Evolutionary conservation across 2,888 invertebrate species (phyloP), one percentile per base, ranked within the genome.

Genomic region (Spisula subtruncata): DNA sequence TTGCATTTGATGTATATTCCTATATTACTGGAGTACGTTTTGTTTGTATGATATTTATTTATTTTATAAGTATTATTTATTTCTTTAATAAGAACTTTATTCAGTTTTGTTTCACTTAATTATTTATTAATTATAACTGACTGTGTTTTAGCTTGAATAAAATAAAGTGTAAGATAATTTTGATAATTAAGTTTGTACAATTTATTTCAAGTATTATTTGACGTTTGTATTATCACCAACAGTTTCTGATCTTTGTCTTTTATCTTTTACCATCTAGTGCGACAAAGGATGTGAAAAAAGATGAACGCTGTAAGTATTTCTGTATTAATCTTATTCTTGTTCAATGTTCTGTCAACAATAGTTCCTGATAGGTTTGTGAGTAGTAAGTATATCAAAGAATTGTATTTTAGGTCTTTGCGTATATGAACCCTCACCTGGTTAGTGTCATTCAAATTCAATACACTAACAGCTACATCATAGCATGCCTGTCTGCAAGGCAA

Each of bases 231-330:
- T 66, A 25, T 2, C 25, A 5, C 25, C 10, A 20, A 25, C 60
- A 0, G 60, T 66, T 10, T 25, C 60, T 66, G 0, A 66, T 66
- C 8, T 14, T 75, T 75, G 0, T 84, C n/a, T 84, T 84, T 20
- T 84, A 20, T 51, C 5, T 84, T 75, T 51, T 84, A 29, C 32
- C 32, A 71, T 83, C 51, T 86, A 89, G 91, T 85, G 41, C 88
- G 48, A 20, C 91, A 20, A 94, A 94, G 89, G 93, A 93, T 32
- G 75, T 85, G 16, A 94, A 94, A 83, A 93, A 92, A 81, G 94
- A 93, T 91, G 93, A 92, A 46, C 92, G 92, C 89, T 92, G 93
- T 93, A 88, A 91, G 92, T 88, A 29, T 12, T n/a, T 16, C 54
- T 84, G 46, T 81, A 0, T 10, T n/a, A 14, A 1, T 51, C 51